Evolutionary conservation across 2,113 vertebrate species (phyloP), one percentile per base, ranked within the genome.

Genomic region (Cephalopholis sonnerati): DNA sequence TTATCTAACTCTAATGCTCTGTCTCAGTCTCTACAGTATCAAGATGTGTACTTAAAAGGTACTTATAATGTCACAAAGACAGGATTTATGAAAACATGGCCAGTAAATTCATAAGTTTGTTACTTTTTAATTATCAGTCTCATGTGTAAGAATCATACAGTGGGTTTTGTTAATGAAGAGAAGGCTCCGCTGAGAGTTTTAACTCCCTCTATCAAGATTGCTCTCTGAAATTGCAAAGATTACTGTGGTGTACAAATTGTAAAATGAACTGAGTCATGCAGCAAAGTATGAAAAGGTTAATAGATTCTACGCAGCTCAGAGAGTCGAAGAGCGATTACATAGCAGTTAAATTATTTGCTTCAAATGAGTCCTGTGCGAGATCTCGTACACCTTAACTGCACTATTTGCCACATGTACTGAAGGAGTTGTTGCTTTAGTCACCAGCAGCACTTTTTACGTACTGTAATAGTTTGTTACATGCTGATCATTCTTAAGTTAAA

Each of bases 401-500:
- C 44, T 76, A 80, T 67, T 46, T 84, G 57, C 73, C 65, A 59
- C 58, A 74, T 12, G 44, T 63, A 83, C 44, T 66, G 8, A 87
- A 73, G 59, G 79, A 81, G 78, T 24, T 84, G 50, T 61, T 66
- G 74, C 74, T 77, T 73, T 36, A 61, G 79, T 89, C 70, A 84
- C 82, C 77, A 79, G 64, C 68, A 85, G 81, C 55, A 82, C 57
- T 77, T 67, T 71, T 36, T 55, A 69, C 88, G 55, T 62, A 36
- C 65, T 81, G 67, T 79, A 70, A 73, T 84, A 83, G 68, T 71
- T 85, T 81, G 82, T 77, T 81, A 77, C 66, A 84, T 84, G 77
- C 74, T 74, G 76, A 87, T 86, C 78, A 71, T 83, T 86, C 77
- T 95, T 91, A 93, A 93, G 89, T 93, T 92, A 94, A 91, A 84